Conservation (phyloP, 1,140 invertebrate species). For the Drosophila suzukii region DNA sequence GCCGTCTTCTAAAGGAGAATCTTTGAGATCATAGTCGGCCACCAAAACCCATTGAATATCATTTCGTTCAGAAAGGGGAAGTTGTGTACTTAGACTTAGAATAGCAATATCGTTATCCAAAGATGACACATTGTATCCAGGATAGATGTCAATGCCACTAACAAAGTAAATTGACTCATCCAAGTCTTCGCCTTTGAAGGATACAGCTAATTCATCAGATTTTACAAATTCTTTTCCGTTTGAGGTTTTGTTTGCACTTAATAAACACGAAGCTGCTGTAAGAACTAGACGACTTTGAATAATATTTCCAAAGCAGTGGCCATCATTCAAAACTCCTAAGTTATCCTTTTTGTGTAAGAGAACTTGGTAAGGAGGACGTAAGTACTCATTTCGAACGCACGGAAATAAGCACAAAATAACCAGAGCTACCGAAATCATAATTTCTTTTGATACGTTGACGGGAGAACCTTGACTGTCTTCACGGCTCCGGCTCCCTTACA, state of each 20-base stretch:
- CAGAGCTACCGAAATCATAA: constrained; percentile 17
- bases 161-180: constrained; percentile 23
- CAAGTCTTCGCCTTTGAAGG: constrained; percentile 1
- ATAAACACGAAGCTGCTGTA: constrained; percentile 41
- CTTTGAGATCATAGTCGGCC: constrained; percentile 17
- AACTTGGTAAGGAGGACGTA: constrained; percentile 38
- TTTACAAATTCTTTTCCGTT: background rate
- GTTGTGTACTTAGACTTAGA: constrained; percentile 19
- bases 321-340: constrained; percentile 12
- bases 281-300: constrained; percentile 45
- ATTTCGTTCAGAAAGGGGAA: constrained; percentile 24
- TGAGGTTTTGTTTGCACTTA: background rate
- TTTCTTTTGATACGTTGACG: constrained; percentile 12
- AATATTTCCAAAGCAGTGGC: constrained; percentile 36
- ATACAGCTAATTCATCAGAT: constrained; percentile 11
- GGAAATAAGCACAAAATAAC: constrained; percentile 21
- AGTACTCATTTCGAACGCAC: constrained; percentile 17
- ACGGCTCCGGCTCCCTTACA: constrained; percentile 18
- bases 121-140: constrained; percentile 11
- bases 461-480: constrained; percentile 36
- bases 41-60: constrained; percentile 40
- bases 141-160: constrained; percentile 8
- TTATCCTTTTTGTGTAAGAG: constrained; percentile 11
- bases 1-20: constrained; percentile 1
- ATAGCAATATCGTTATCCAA: constrained; percentile 38